phyloP scores from a whole-genome alignment of 2,888 invertebrate genomes.

The Cetonia aurata region DNA sequence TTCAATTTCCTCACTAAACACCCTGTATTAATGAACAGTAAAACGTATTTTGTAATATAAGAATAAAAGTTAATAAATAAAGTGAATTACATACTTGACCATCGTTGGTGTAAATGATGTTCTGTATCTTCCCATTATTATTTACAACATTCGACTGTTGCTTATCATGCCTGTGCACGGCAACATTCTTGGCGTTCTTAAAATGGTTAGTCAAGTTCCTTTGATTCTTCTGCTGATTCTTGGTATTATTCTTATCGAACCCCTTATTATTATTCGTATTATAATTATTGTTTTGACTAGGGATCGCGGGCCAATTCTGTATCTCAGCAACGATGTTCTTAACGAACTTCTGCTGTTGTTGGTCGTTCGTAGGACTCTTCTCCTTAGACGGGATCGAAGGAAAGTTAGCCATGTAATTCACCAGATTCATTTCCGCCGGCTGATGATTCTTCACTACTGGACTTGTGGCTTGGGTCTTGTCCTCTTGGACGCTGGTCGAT shows the following conservation, averaged over 20 bases:
- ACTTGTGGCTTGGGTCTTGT: constrained; percentile 3
- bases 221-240: constrained; percentile 36
- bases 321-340: constrained; percentile 57
- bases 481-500: constrained; percentile 28
- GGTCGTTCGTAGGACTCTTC: constrained; percentile 27
- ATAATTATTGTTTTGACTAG: constrained; percentile 49
- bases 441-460: constrained; percentile 7
- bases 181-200: constrained; percentile 35
- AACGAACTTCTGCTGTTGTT: constrained; percentile 11
- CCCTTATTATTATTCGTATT: constrained; percentile 38
- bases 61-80: no score
- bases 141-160: constrained; percentile 18
- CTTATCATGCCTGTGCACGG: constrained; percentile 27
- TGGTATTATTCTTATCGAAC: constrained; percentile 35
- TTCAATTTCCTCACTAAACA: no score
- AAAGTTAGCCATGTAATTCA: constrained; percentile 40
- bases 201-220: constrained; percentile 37
- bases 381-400: constrained; percentile 43
- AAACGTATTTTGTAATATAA: no score
- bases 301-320: constrained; percentile 62
- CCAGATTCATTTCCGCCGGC: constrained; percentile 36
- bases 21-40: no score
- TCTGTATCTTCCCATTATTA: constrained; percentile 26
- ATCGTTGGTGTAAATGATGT: constrained; percentile 23
- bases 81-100: constrained; percentile 16